Base-by-base conservation (phyloP, 2,113 vertebrate species). In the Ploceus nigricollis region DNA sequence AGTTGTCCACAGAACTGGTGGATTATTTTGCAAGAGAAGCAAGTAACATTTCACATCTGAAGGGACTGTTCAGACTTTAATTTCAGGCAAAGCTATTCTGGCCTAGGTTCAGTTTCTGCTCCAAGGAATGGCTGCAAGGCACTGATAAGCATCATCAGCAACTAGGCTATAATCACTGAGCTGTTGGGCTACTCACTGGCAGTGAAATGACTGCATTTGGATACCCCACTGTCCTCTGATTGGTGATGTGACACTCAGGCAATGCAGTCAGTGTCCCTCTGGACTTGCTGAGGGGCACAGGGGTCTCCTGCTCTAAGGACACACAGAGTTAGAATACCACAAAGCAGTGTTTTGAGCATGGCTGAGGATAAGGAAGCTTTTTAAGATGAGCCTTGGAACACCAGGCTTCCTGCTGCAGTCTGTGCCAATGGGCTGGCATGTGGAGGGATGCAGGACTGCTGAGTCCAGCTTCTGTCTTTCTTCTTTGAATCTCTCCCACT, bases 1-100 rank as follows among this genome's bases (percentile, higher is more conserved):
- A 84, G 51, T 1, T 79, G 65, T 44, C 63, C 68, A 63, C n/a
- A 58, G 21, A 86, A 16, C 17, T 25, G 57, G 45, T 22, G 31
- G 27, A 33, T 44, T 78, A 47, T 68, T 81, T 76, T 47, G 4
- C 33, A 78, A 90, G 44, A 77, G 56, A 40, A 82, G 50, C 21
- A 76, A 84, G 48, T 21, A 85, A 78, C 39, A 33, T 88, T 91
- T 88, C 39, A 83, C 16, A 51, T 25, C 56, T 86, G 35, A 93
- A 89, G 54, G 54, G 22, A 75, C 44, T 51, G 31, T 39, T 82
- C 7, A 28, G 53, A 71, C 31, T 69, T 77, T 16, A 19, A 51
- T 64, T 56, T 60, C 44, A 91, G 45, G 63, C 39, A 88, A 92
- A 69, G 51, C 44, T 19, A 3, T 56, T 85, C 42, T 44, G 66